phyloP scores from a whole-genome alignment of 2,888 invertebrate genomes.

The Stratiomys singularior region DNA sequence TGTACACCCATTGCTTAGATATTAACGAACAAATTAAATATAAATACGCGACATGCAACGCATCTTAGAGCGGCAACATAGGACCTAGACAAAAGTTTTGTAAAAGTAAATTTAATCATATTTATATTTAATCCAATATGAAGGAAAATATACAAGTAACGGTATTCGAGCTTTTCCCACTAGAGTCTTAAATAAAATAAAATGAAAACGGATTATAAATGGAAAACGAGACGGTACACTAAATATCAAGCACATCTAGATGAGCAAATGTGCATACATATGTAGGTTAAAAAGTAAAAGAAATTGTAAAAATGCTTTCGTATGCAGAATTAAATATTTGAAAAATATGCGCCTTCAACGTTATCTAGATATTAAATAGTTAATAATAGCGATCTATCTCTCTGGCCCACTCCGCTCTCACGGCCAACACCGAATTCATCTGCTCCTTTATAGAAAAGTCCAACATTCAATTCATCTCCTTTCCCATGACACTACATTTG shows the following conservation, averaged over 20 bases:
- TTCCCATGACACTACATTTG: too few relatives aligned
- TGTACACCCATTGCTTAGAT: too few relatives aligned
- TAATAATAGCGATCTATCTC: slow-evolving; percentile 40
- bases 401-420: background rate
- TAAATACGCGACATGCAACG: background rate
- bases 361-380: slow-evolving; percentile 55
- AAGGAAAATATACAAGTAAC: slow-evolving; percentile 31
- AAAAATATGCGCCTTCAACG: slow-evolving; percentile 61
- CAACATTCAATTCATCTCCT: too few relatives aligned
- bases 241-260: slow-evolving; percentile 36
- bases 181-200: slow-evolving; percentile 13
- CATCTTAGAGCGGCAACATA: background rate
- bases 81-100: slow-evolving; percentile 6
- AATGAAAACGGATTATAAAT: slow-evolving; percentile 1
- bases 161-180: slow-evolving; percentile 44
- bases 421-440: too few relatives aligned
- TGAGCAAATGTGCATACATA: slow-evolving; percentile 48
- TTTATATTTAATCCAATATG: slow-evolving; percentile 6
- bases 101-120: slow-evolving; percentile 14
- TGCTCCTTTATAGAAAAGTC: too few relatives aligned
- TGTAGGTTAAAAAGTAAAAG: slow-evolving; percentile 44
- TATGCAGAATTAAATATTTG: slow-evolving; percentile 30
- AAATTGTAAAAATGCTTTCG: slow-evolving; percentile 32
- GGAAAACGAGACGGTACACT: background rate
- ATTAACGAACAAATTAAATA: slow-evolving; percentile 24